Evolutionary conservation across 1,140 invertebrate species (phyloP).

Genomic region (Acromyrmex echinatior): DNA sequence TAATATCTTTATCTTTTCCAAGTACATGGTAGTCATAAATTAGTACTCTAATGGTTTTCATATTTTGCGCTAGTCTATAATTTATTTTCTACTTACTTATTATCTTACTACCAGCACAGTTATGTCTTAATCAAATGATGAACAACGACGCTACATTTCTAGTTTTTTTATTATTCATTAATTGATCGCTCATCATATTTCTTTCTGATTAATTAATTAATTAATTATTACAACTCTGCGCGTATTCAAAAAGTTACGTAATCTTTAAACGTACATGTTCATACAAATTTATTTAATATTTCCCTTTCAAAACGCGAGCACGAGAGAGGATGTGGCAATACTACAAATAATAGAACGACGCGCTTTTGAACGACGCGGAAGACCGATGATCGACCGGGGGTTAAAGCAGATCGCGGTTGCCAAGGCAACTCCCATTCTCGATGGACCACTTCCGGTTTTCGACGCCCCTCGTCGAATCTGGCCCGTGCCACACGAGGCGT

Average conservation of each 20-base stretch:
- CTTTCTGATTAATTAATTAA: background rate
- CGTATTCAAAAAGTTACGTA: background rate
- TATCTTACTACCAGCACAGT: conserved; percentile 22
- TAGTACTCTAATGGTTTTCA: conserved; percentile 14
- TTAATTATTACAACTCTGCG: background rate
- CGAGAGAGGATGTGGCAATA: conserved; percentile 69
- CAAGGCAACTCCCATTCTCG: conserved; percentile 81
- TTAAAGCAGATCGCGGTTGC: conserved; percentile 81
- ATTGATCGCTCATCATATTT: background rate
- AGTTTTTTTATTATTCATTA: conserved; percentile 14
- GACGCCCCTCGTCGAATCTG: conserved; percentile 67
- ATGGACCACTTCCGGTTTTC: conserved; percentile 80
- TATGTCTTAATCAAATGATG: conserved; percentile 25
- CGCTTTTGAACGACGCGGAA: conserved; percentile 80
- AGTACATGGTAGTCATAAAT: background rate
- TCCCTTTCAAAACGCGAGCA: background rate
- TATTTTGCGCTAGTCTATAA: conserved; percentile 14
- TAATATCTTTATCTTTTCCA: background rate
- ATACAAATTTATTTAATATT: background rate
- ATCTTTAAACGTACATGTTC: background rate
- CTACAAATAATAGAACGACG: conserved; percentile 78
- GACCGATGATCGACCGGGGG: conserved; percentile 77
- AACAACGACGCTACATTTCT: background rate
- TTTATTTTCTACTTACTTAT: conserved; percentile 32
- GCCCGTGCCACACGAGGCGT: conserved; percentile 66